Evolutionary conservation across 2,888 invertebrate genomes (phyloP).

Genomic region (Eutolmus rufibarbis): DNA sequence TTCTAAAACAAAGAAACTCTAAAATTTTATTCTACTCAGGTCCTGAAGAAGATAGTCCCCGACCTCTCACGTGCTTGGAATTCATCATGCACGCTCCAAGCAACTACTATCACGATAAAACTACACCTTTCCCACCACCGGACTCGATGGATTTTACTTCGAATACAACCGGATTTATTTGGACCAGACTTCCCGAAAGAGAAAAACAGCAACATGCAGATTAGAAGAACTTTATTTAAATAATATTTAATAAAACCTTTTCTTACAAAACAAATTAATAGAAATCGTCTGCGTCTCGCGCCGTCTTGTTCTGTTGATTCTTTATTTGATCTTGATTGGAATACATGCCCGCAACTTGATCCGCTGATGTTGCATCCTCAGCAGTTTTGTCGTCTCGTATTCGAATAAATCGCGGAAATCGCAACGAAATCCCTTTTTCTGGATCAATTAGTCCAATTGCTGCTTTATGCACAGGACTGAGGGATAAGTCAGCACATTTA

Average conservation of each 20-base stretch:
- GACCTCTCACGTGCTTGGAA: constrained; percentile 85
- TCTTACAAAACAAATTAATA: constrained; percentile 51
- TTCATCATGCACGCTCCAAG: constrained; percentile 94
- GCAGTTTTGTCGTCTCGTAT: constrained; percentile 90
- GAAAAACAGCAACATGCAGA: constrained; percentile 46
- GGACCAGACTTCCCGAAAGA: constrained; percentile 67
- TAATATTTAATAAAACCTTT: background rate
- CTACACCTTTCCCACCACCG: constrained; percentile 76
- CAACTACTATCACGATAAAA: constrained; percentile 82
- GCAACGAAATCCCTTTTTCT: constrained; percentile 90
- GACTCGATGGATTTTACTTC: constrained; percentile 63
- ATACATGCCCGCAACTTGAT: constrained; percentile 91
- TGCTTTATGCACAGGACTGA: constrained; percentile 93
- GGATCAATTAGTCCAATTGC: constrained; percentile 86
- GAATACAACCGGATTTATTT: constrained; percentile 68
- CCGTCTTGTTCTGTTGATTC: constrained; percentile 65
- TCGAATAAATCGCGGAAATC: constrained; percentile 91
- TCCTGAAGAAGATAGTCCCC: constrained; percentile 88
- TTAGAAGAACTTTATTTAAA: constrained; percentile 18
- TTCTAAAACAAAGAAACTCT: background rate
- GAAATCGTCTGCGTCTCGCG: constrained; percentile 58
- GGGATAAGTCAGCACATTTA: constrained; percentile 95
- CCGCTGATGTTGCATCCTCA: constrained; percentile 90
- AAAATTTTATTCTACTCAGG: constrained; percentile 64
- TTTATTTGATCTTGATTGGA: constrained; percentile 90